Percentiles rank a stretch among this genome's conserved stretches.
These are phyloP conservation scores for Scarus forsteni DNA, from an alignment of 2,797 vertebrate genomes.

Conservation along the genomic window DNA sequence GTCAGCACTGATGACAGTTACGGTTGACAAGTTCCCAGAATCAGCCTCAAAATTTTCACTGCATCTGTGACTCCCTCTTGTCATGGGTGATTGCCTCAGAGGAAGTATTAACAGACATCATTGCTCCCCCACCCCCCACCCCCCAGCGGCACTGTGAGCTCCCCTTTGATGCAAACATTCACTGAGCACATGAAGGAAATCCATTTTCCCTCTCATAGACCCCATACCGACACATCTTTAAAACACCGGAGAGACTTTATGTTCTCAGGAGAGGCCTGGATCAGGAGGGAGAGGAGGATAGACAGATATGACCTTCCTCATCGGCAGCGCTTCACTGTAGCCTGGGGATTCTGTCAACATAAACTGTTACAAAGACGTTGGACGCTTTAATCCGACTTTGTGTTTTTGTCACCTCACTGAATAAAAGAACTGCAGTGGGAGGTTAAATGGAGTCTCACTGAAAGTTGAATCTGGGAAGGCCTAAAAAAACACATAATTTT, in stretches of 20 bases:
- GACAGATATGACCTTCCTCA: constrained; percentile 56
- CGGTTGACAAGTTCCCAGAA: constrained; percentile 63
- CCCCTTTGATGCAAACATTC: constrained; percentile 71
- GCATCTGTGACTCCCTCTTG: constrained; percentile 62
- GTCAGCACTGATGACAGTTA: constrained; percentile 58
- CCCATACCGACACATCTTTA: constrained; percentile 44
- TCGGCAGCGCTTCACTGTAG: constrained; percentile 29
- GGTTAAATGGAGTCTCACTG: constrained; percentile 11
- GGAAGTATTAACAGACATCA: constrained; percentile 65
- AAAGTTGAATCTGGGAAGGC: constrained; percentile 9
- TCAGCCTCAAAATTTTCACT: constrained; percentile 59
- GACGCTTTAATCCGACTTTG: constrained; percentile 36
- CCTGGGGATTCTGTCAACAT: constrained; percentile 56
- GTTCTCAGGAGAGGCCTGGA: constrained; percentile 54
- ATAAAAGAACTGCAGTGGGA: constrained; percentile 27
- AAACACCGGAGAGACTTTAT: constrained; percentile 50
- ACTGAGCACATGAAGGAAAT: constrained; percentile 62
- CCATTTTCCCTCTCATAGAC: constrained; percentile 54
- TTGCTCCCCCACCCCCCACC: constrained; percentile 30
- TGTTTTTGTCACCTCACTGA: constrained; percentile 33
- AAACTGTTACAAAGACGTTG: constrained; percentile 44
- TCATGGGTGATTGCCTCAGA: constrained; percentile 64
- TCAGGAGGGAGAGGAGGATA: constrained; percentile 37
- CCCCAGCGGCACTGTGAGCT: constrained; percentile 42
- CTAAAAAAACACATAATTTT: constrained; percentile 16